Conservation (phyloP, 92 coral and sea anemone species). For the Galaxea fascicularis region DNA sequence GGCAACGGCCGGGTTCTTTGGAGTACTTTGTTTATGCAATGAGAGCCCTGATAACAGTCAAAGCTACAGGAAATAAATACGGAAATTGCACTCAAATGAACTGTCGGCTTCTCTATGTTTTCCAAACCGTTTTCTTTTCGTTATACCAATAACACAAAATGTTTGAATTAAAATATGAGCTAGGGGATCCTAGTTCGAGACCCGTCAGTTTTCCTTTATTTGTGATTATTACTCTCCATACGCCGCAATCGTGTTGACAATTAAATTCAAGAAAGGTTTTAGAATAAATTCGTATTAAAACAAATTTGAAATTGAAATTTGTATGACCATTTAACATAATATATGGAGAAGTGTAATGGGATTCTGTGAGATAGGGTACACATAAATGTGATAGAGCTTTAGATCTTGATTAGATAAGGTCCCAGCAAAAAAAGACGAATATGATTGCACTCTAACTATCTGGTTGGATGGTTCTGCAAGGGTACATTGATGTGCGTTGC, state of each 20-base stretch:
- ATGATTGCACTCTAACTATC: too few species aligned
- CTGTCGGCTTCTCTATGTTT: neutral
- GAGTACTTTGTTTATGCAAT: neutral
- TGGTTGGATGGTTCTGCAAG: too few species aligned
- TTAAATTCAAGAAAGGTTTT: neutral
- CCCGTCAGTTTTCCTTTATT: too few species aligned
- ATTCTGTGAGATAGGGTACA: neutral
- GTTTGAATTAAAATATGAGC: too few species aligned
- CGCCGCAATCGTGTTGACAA: neutral
- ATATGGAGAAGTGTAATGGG: neutral
- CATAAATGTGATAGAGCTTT: neutral
- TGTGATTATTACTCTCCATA: too few species aligned
- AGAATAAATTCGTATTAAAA: neutral
- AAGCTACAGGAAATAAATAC: constrained; percentile 22
- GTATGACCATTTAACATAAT: neutral
- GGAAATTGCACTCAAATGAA: constrained; percentile 20
- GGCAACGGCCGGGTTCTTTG: neutral
- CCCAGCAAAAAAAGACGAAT: neutral
- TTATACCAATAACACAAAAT: neutral
- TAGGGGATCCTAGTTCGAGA: too few species aligned
- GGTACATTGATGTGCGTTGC: too few species aligned
- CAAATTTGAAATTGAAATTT: neutral
- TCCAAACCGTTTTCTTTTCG: too few species aligned
- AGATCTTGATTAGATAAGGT: neutral
- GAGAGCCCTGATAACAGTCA: neutral